These are phyloP conservation scores for Pituophis catenifer DNA, from an alignment of 2,113 vertebrate species.

Conservation along the genomic window DNA sequence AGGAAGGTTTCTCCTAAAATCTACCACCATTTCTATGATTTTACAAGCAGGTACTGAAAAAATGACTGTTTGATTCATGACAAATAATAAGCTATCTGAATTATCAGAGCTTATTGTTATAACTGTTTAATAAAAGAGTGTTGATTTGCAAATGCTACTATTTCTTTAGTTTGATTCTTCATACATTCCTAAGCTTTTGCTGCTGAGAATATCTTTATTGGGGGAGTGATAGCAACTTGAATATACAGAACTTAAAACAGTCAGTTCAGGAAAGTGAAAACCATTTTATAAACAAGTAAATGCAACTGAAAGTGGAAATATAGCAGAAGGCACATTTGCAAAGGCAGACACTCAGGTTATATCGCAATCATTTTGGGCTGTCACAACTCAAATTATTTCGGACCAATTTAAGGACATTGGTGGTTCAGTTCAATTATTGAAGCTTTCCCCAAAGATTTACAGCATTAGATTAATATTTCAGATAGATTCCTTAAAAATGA, in stretches of 20 bases:
- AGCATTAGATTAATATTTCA: not conserved
- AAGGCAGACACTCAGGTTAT: too few relatives aligned
- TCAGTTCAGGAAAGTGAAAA: not conserved
- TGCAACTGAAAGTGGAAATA: not conserved
- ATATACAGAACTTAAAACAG: not conserved
- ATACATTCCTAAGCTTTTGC: not conserved
- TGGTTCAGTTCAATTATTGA: not conserved
- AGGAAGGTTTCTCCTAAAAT: too few relatives aligned
- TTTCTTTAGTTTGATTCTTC: not conserved
- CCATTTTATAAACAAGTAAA: not conserved
- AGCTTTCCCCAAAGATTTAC: not conserved
- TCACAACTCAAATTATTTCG: not conserved
- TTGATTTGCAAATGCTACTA: not conserved
- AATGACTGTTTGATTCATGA: not conserved
- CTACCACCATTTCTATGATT: too few relatives aligned
- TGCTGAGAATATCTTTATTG: not conserved
- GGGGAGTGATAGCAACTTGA: not conserved
- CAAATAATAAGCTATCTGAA: not conserved
- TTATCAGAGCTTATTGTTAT: not conserved
- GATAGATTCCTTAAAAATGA: not conserved
- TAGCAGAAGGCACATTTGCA: not conserved
- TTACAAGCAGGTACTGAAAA: conserved; percentile 4
- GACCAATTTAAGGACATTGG: not conserved
- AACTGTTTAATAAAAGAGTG: not conserved
- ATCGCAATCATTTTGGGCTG: not conserved